Conservation (phyloP, 1,140 invertebrate species). For the Saccostrea cuccullata region DNA sequence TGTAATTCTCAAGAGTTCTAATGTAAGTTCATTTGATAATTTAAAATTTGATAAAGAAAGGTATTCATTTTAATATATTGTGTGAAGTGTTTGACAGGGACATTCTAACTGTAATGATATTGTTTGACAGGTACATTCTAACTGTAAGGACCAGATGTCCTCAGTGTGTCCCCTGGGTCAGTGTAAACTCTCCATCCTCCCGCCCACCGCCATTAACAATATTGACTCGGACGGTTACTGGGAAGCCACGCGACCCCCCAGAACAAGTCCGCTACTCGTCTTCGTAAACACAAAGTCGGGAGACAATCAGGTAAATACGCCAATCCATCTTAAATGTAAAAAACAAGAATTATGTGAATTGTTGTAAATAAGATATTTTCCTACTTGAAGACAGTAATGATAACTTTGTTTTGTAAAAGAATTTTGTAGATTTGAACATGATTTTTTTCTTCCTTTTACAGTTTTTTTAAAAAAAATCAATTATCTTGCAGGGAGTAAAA, state of each 20-base stretch:
- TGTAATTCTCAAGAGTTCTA: too few relatives aligned
- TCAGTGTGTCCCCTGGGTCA: conserved; percentile 90
- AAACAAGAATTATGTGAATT: too few relatives aligned
- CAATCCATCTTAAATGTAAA: neutral
- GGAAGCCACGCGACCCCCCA: conserved; percentile 89
- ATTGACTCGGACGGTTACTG: conserved; percentile 89
- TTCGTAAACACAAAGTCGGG: conserved; percentile 99
- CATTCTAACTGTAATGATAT: conserved; percentile 93
- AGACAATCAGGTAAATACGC: conserved; percentile 84
- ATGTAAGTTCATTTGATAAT: too few relatives aligned
- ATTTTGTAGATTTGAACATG: too few relatives aligned
- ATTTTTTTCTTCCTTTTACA: too few relatives aligned
- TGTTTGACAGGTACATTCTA: conserved; percentile 86
- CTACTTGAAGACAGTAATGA: too few relatives aligned
- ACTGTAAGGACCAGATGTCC: conserved; percentile 84
- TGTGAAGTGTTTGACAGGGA: conserved; percentile 79
- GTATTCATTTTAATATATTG: neutral
- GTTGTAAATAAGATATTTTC: too few relatives aligned
- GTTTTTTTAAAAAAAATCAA: too few relatives aligned
- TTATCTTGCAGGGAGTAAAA: conserved; percentile 86
- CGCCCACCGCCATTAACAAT: conserved; percentile 93
- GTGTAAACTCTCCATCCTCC: conserved; percentile 93
- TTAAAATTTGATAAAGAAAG: too few relatives aligned
- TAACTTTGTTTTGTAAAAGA: too few relatives aligned
- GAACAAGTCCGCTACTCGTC: conserved; percentile 92